phyloP scores from a whole-genome alignment of 2,113 vertebrate genomes.

The Siphamia tubifer region DNA sequence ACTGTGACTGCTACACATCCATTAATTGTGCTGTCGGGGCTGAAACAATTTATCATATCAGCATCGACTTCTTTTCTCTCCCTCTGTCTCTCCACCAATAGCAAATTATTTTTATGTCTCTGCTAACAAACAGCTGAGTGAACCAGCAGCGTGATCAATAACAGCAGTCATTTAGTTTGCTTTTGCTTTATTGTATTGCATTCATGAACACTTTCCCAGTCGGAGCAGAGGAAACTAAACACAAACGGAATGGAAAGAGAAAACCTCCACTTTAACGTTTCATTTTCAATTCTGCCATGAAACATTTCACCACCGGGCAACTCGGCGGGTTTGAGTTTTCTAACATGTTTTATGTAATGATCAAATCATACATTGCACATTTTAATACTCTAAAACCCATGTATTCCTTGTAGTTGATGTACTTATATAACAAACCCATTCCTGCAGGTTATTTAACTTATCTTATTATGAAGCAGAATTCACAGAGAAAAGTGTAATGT shows the following conservation, averaged over 20 bases:
- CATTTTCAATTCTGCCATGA: no score
- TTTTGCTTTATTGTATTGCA: not conserved
- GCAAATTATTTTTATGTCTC: constrained; percentile 15
- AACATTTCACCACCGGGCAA: no score
- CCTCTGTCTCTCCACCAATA: not conserved
- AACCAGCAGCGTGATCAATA: constrained; percentile 23
- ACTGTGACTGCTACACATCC: not conserved
- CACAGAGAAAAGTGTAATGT: no score
- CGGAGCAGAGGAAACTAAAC: not conserved
- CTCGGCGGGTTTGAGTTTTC: no score
- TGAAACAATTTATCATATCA: constrained; percentile 13
- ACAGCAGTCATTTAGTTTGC: not conserved
- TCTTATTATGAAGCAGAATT: no score
- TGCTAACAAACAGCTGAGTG: constrained; percentile 15
- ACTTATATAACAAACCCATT: no score
- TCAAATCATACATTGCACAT: no score
- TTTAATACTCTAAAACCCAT: no score
- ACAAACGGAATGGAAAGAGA: not conserved
- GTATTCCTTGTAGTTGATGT: no score
- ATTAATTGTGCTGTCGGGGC: not conserved
- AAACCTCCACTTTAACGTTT: no score
- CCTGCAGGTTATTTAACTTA: no score
- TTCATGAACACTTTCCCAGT: not conserved
- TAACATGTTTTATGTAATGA: no score
- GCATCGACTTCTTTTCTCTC: constrained; percentile 8